phyloP scores from a whole-genome alignment of 2,888 invertebrate species.

The Andrena camellia region DNA sequence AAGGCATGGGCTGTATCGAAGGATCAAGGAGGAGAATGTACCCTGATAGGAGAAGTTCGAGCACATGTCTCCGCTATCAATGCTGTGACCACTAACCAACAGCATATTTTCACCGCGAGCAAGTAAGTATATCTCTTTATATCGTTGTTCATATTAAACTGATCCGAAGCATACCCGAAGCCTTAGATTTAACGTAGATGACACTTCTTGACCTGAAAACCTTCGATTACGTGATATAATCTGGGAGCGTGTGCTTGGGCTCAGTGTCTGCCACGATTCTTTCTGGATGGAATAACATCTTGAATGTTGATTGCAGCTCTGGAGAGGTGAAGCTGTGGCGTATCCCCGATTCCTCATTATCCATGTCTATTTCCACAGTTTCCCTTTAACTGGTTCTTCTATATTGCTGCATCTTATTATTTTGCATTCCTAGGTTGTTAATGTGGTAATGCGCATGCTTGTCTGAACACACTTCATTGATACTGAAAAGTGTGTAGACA shows the following conservation, averaged over 20 bases:
- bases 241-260: slow-evolving; percentile 56
- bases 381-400: slow-evolving; percentile 83
- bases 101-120: slow-evolving; percentile 92
- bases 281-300: slow-evolving; percentile 76
- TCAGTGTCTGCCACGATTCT: slow-evolving; percentile 51
- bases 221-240: neutral
- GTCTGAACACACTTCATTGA: slow-evolving; percentile 37
- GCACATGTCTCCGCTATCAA: slow-evolving; percentile 90
- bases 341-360: slow-evolving; percentile 85
- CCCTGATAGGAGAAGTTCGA: slow-evolving; percentile 88
- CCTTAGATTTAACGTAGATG: neutral
- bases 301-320: slow-evolving; percentile 88
- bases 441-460: slow-evolving; percentile 64
- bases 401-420: slow-evolving; percentile 61
- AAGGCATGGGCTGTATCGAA: slow-evolving; percentile 89
- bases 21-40: slow-evolving; percentile 88
- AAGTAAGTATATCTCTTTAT: slow-evolving; percentile 87
- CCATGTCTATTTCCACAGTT: slow-evolving; percentile 85
- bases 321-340: slow-evolving; percentile 91
- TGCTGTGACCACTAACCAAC: slow-evolving; percentile 88
- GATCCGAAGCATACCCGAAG: slow-evolving; percentile 52
- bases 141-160: slow-evolving; percentile 28
- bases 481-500: slow-evolving; percentile 30
- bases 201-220: neutral
- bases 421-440: slow-evolving; percentile 65